A percentile compares a stretch with the other conserved stretches of the same genome.
These are phyloP conservation scores for Rhagium mordax DNA, from an alignment of 2,888 invertebrate species.

Conservation along the genomic window DNA sequence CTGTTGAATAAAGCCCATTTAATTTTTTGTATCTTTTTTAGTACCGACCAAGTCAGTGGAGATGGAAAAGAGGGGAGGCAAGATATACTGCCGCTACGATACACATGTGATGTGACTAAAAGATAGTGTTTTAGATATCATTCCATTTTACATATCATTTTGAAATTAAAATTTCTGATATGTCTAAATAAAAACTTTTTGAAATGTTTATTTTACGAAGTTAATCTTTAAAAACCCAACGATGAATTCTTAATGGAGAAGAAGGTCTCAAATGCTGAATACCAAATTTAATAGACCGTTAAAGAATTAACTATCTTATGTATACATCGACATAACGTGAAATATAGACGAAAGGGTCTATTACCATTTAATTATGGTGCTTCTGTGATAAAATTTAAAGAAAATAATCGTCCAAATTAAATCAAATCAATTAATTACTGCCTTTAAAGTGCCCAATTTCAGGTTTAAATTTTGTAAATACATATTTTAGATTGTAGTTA, in stretches of 20 bases:
- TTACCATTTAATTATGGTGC: constrained; percentile 42
- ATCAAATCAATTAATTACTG: constrained; percentile 6
- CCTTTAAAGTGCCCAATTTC: neutral
- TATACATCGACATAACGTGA: constrained; percentile 29
- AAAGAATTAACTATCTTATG: constrained; percentile 16
- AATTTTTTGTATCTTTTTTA: constrained; percentile 69
- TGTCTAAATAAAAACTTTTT: neutral
- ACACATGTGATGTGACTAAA: constrained; percentile 82
- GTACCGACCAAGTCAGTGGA: constrained; percentile 97
- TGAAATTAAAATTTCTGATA: constrained; percentile 12
- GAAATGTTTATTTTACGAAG: neutral
- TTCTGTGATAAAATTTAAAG: constrained; percentile 47
- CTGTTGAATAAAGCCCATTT: too few relatives aligned
- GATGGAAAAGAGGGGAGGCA: constrained; percentile 92
- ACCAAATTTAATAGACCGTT: constrained; percentile 18
- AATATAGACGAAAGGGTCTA: constrained; percentile 21
- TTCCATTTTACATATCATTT: constrained; percentile 37
- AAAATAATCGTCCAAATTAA: constrained; percentile 4
- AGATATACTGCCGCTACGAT: constrained; percentile 96
- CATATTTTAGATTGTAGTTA: neutral
- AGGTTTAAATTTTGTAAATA: constrained; percentile 12
- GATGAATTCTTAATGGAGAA: neutral
- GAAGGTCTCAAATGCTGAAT: constrained; percentile 8
- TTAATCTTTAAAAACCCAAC: neutral
- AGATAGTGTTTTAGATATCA: constrained; percentile 31